Evolutionary conservation across 2,113 vertebrate species (phyloP), one percentile per base, ranked within the genome.

Genomic region (Neodontobutis hainanensis): DNA sequence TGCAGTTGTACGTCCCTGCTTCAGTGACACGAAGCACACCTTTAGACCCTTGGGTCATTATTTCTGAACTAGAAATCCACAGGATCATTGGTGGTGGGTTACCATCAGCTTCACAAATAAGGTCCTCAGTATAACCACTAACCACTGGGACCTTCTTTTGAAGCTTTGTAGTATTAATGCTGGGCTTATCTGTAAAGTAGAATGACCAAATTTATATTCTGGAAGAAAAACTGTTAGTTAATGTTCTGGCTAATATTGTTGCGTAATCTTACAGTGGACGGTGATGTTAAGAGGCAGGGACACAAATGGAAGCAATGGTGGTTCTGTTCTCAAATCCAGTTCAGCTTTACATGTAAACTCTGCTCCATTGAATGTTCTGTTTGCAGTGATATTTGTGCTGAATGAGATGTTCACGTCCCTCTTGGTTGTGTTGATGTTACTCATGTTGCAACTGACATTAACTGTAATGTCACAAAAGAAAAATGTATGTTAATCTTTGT

Each of bases 61-160:
- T 16, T 8, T 63, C 9, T 3, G 49, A 0, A 12, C 8, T 44
- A 73, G 32, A 52, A 6, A 4, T 2, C 92, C 92, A 93, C 12
- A 32, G 6, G 68, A 92, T 86, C 2, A 11, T 12, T 8, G 91
- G 89, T 7, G 27, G 8, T 1, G 92, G 92, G 63, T 84, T 5
- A 8, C 92, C 92, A 0, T 91, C 81, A 0, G 92, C 91, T 40
- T 89, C 82, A 74, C 92, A 93, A 3, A 83, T 40, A 0, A 92
- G 84, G 15, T 69, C 67, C 47, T 71, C 78, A 0, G 64, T 9
- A 70, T 89, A 92, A 15, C 88, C 90, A 14, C 63, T 70, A 78
- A 90, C 89, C 67, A 91, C 70, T 0, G 90, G 90, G 57, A 92
- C 42, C 8, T 0, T 53, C 3, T 14, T 40, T 0, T 69, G 83